Percentiles rank a stretch among this genome's conserved stretches.
Evolutionary conservation across 2,888 invertebrate genomes (phyloP).

Genomic region (Drosophila meridionalis): DNA sequence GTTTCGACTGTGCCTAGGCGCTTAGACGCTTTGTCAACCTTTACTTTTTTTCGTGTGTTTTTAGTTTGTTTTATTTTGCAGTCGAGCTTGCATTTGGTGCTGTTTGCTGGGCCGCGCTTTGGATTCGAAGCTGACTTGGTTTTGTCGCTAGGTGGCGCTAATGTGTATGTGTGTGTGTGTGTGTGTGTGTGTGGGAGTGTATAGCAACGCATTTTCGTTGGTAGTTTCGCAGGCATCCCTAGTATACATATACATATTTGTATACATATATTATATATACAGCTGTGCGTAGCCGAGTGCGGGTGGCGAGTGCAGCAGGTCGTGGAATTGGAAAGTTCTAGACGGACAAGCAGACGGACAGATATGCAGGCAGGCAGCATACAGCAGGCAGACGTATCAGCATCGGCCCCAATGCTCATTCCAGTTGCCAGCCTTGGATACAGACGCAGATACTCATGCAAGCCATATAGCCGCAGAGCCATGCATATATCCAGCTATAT

Average conservation of each 20-base stretch:
- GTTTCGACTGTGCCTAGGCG: neutral
- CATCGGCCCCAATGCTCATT: slow-evolving; percentile 59
- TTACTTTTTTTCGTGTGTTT: neutral
- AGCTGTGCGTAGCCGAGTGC: slow-evolving; percentile 10
- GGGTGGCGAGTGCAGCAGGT: slow-evolving; percentile 33
- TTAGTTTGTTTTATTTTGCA: slow-evolving; percentile 25
- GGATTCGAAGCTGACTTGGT: slow-evolving; percentile 54
- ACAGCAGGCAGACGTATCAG: slow-evolving; percentile 3
- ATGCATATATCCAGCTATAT: neutral
- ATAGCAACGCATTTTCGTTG: slow-evolving; percentile 49
- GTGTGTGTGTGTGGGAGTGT: neutral
- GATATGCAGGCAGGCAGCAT: slow-evolving; percentile 13
- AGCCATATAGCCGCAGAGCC: neutral
- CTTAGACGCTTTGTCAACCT: slow-evolving; percentile 37
- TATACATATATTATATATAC: slow-evolving; percentile 7
- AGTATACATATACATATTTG: slow-evolving; percentile 1
- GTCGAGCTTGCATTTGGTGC: slow-evolving; percentile 32
- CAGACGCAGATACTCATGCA: slow-evolving; percentile 22
- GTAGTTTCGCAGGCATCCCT: slow-evolving; percentile 30
- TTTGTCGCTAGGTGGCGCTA: slow-evolving; percentile 51
- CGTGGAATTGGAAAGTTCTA: slow-evolving; percentile 27
- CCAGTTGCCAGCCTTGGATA: slow-evolving; percentile 39
- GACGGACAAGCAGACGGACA: neutral
- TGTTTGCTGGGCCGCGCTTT: slow-evolving; percentile 45
- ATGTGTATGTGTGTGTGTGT: slow-evolving; percentile 15